Percentiles rank a stretch among this genome's conserved stretches.
These are phyloP conservation scores for Catonia carolina DNA, from an alignment of 2,888 invertebrate genomes.

Conservation along the genomic window DNA sequence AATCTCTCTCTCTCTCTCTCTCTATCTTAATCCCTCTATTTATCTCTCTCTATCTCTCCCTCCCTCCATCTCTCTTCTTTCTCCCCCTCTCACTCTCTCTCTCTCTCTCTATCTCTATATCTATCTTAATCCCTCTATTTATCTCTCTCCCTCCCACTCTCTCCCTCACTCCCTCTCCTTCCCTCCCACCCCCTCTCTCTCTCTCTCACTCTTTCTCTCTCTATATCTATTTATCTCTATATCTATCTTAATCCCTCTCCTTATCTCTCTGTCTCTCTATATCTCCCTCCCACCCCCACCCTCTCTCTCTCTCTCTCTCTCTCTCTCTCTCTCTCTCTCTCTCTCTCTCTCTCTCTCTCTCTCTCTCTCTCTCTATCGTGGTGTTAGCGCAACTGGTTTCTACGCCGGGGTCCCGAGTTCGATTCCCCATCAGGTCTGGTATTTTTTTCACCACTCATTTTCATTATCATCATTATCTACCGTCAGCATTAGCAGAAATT, in stretches of 20 bases:
- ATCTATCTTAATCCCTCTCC: neutral
- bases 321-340: neutral
- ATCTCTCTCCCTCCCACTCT: neutral
- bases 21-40: too few relatives aligned
- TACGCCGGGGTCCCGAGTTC: too few relatives aligned
- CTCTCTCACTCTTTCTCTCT: neutral
- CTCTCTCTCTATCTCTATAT: too few relatives aligned
- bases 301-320: neutral
- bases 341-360: neutral
- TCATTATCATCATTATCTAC: too few relatives aligned
- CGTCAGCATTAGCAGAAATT: too few relatives aligned
- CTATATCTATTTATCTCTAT: neutral
- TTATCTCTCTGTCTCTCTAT: neutral
- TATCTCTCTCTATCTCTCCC: too few relatives aligned
- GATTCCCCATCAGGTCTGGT: too few relatives aligned
- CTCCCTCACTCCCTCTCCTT: neutral
- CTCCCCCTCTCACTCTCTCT: too few relatives aligned
- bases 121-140: neutral
- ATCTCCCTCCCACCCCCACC: neutral
- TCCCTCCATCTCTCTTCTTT: neutral
- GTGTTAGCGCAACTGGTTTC: too few relatives aligned
- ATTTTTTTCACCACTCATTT: too few relatives aligned
- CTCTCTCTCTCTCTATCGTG: neutral
- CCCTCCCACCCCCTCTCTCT: too few relatives aligned
- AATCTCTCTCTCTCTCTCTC: too few relatives aligned